These are phyloP conservation scores for Euwallacea similis DNA, from an alignment of 1,140 invertebrate species.

Conservation along the genomic window DNA sequence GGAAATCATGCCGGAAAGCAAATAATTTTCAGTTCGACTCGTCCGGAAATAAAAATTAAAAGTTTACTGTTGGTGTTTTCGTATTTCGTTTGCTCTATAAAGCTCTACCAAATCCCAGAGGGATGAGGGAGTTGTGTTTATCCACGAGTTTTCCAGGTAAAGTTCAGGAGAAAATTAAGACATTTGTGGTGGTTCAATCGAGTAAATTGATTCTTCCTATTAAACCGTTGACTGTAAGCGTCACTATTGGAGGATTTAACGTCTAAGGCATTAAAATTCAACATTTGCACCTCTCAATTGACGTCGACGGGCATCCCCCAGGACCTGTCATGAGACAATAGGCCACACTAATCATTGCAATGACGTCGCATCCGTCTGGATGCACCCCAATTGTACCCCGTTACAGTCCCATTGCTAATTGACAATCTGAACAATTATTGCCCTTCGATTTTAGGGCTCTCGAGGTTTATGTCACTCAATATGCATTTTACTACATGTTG, in stretches of 20 bases:
- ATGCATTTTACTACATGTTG: no score
- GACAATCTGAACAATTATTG: neutral
- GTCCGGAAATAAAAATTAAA: constrained; percentile 36
- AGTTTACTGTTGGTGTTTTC: constrained; percentile 32
- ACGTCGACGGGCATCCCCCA: constrained; percentile 1
- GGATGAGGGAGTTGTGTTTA: neutral
- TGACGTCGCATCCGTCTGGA: neutral
- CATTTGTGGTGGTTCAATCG: neutral
- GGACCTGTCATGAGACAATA: neutral
- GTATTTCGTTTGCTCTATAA: constrained; percentile 18
- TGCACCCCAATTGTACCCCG: neutral
- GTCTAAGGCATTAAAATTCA: neutral
- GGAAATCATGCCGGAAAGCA: constrained; percentile 38
- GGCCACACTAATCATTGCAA: constrained; percentile 1
- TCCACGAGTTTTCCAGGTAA: neutral
- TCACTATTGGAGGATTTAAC: no score
- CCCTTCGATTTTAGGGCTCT: neutral
- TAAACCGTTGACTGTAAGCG: no score
- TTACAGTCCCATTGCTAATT: constrained; percentile 3
- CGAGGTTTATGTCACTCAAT: neutral
- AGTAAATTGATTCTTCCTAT: no score
- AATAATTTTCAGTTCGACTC: constrained; percentile 36
- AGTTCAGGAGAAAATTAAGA: neutral
- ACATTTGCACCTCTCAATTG: neutral
- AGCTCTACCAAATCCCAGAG: constrained; percentile 7